Evolutionary conservation across 2,888 invertebrate genomes (phyloP).

Genomic region (Pseudococcus viburni): DNA sequence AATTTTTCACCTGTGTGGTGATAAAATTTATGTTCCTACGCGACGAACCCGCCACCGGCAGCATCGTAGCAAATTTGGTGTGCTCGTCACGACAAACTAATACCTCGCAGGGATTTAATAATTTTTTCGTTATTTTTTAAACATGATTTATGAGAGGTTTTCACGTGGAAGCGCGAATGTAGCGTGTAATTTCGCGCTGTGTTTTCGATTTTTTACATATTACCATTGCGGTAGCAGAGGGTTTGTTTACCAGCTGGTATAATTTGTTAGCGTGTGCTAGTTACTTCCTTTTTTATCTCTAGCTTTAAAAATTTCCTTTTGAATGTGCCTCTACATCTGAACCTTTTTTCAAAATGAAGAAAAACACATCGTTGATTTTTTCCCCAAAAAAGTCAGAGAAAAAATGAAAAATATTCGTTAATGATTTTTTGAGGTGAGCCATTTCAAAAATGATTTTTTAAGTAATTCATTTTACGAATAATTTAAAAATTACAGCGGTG

Average conservation of each 20-base stretch:
- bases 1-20: constrained; percentile 4
- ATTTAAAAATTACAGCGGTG: too few species aligned
- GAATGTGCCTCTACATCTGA: not conserved
- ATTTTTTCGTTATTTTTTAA: constrained; percentile 28
- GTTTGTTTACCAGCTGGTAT: not conserved
- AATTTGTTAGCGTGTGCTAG: not conserved
- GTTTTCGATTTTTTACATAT: constrained; percentile 8
- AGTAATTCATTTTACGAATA: too few species aligned
- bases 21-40: constrained; percentile 9
- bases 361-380: too few species aligned
- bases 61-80: not conserved
- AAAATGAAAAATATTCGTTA: too few species aligned
- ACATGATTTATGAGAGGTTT: constrained; percentile 28
- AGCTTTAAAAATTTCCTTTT: not conserved
- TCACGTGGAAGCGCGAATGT: not conserved
- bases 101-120: constrained; percentile 30
- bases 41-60: not conserved
- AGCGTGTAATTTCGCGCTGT: constrained; percentile 16
- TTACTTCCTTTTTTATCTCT: not conserved
- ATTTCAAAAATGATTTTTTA: too few species aligned
- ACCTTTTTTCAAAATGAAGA: too few species aligned
- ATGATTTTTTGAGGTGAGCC: too few species aligned
- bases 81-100: constrained; percentile 3
- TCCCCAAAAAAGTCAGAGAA: too few species aligned
- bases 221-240: not conserved